These are phyloP conservation scores for Chrysaora quinquecirrha DNA, from an alignment of 30 jellyfish, hydroid and myxozoan species.

Conservation along the genomic window DNA sequence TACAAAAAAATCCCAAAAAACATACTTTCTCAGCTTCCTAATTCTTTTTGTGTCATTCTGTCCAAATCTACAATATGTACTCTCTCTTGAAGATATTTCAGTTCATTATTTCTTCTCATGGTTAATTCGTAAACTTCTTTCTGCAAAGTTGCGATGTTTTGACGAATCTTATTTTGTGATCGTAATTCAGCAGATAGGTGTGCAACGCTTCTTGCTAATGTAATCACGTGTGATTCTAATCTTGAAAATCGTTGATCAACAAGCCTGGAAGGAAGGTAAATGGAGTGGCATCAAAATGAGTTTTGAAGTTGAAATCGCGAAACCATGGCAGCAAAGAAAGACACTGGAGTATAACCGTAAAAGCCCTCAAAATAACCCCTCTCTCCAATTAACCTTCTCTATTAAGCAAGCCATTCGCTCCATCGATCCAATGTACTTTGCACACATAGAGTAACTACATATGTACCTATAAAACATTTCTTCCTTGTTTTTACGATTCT, in stretches of 20 bases:
- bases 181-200: slow-evolving; percentile 64
- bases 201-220: slow-evolving; percentile 73
- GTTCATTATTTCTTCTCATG: slow-evolving; percentile 32
- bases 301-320: no score
- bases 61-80: slow-evolving; percentile 47
- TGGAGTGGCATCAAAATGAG: no score
- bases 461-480: no score
- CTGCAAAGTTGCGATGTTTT: slow-evolving; percentile 40
- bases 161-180: slow-evolving; percentile 53
- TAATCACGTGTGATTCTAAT: slow-evolving; percentile 64
- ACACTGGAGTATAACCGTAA: no score
- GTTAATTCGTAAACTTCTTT: slow-evolving; percentile 43
- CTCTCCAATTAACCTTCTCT: no score
- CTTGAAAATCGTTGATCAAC: slow-evolving; percentile 59
- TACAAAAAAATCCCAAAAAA: no score
- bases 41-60: slow-evolving; percentile 42
- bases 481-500: no score
- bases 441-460: no score
- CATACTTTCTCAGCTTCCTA: slow-evolving; percentile 55
- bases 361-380: no score
- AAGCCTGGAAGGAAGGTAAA: slow-evolving; percentile 14
- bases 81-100: slow-evolving; percentile 52
- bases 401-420: no score
- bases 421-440: no score
- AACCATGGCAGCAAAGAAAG: no score